Base-by-base conservation (phyloP, 1,140 invertebrate genomes). In the Aricia agestis region DNA sequence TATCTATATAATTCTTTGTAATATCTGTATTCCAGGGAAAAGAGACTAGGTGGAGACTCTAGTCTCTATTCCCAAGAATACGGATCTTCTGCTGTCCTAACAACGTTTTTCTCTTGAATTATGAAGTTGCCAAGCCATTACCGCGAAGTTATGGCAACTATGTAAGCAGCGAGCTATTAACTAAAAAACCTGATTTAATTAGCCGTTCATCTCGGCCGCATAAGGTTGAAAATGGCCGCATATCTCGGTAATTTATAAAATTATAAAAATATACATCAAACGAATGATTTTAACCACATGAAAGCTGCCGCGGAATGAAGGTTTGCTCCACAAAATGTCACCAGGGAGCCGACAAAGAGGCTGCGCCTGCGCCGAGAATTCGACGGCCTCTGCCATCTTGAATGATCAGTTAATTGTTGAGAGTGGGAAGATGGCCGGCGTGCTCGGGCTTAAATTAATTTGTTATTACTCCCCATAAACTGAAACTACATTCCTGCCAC, bases 281-380 rank as follows among this genome's bases (percentile, higher is more conserved):
- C 77, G 82, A 88, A 84, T 81, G 83, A 83, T 87, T 82, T 83
- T 80, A 80, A 73, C 70, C 72, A 78, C 76, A 78, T 91, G 85
- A 91, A 91, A 91, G 82, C 73, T 58, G 75, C 89, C 89, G 89
- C 87, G 83, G 89, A 82, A 89, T 84, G 87, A 85, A 83, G 86
- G 84, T 88, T 89, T 89, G 86, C 87, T 76, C 82, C 80, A 85
- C 87, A 87, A 90, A 88, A 91, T 88, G 89, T 91, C 86, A 91
- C 82, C 87, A 80, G 83, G 69, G 74, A 79, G 36, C 86, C 86
- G 85, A 89, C 86, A 89, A 89, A 89, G 85, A 76, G 69, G 45
- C 45, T 52, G 45, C 45, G 45, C 45, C 45, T 13, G 45, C 45
- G 45, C 13, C 9, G 45, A 52, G 45, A 11, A 52, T 52, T 52